These are phyloP conservation scores for Bursaphelenchus mucronatus DNA, from an alignment of 1,140 invertebrate genomes.

Conservation along the genomic window DNA sequence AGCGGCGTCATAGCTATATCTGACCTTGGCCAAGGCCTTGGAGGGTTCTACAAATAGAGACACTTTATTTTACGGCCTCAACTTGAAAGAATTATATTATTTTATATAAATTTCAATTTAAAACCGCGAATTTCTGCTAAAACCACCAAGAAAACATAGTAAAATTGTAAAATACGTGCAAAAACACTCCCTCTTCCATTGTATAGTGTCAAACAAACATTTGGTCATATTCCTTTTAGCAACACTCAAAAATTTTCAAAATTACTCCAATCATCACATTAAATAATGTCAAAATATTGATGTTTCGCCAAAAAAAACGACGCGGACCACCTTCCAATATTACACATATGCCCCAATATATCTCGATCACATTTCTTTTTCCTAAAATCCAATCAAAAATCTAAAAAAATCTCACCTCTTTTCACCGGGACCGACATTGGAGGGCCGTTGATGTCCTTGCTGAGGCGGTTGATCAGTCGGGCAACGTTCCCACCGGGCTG, in stretches of 20 bases:
- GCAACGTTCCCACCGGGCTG: conserved; percentile 26
- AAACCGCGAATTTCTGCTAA: background rate
- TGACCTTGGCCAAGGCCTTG: conserved; percentile 69
- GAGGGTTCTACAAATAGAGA: background rate
- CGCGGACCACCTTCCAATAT: background rate
- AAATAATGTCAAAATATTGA: too few species aligned
- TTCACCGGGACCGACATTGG: conserved; percentile 13
- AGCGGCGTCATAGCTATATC: conserved; percentile 81
- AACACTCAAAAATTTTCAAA: background rate
- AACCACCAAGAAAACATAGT: too few species aligned
- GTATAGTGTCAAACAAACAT: too few species aligned
- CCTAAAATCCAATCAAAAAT: background rate
- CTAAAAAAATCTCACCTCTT: background rate
- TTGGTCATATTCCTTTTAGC: too few species aligned
- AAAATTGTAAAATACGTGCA: too few species aligned
- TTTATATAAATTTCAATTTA: background rate
- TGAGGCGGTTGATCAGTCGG: conserved; percentile 17
- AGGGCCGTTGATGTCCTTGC: conserved; percentile 21
- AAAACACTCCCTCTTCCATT: too few species aligned
- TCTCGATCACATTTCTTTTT: conserved; percentile 2
- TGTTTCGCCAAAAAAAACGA: too few species aligned
- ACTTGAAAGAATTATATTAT: too few species aligned
- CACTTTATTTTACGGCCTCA: too few species aligned
- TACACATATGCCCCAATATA: background rate
- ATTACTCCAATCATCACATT: too few species aligned